phyloP scores from a whole-genome alignment of 2,113 vertebrate species.

The Lepus americanus region DNA sequence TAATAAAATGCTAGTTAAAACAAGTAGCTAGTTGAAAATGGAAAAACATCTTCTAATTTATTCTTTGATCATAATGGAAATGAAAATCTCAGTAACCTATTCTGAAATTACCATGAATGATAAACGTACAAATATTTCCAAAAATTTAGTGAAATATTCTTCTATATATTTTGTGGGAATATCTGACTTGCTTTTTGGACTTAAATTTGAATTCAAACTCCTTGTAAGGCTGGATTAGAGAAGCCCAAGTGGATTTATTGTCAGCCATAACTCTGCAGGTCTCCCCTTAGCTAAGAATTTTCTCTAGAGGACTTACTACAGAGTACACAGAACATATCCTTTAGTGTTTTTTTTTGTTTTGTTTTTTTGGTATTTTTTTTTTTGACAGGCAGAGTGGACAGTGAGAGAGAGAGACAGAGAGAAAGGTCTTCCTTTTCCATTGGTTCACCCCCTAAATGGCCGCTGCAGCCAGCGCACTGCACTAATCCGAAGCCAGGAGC shows the following conservation, averaged over 20 bases:
- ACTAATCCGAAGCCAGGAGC: too few species aligned
- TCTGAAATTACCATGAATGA: not conserved
- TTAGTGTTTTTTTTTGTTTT: too few species aligned
- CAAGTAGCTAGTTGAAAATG: not conserved
- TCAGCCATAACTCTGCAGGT: not conserved
- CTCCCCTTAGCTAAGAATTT: not conserved
- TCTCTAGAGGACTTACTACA: not conserved
- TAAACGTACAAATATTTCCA: too few species aligned
- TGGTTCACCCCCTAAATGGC: too few species aligned
- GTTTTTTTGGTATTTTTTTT: too few species aligned
- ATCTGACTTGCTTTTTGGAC: not conserved
- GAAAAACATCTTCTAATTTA: not conserved
- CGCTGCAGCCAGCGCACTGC: too few species aligned
- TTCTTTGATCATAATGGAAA: not conserved
- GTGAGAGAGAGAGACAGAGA: too few species aligned
- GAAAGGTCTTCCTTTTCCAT: too few species aligned
- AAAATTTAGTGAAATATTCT: too few species aligned
- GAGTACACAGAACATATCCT: not conserved
- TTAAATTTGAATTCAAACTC: not conserved
- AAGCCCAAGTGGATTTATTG: not conserved
- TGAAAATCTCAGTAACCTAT: not conserved
- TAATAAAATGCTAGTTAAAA: not conserved
- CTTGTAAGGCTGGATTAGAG: not conserved
- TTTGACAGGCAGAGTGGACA: too few species aligned
- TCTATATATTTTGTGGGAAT: not conserved